Base-by-base conservation (phyloP, 92 coral and sea anemone genomes). In the Phenganax stokvisi region DNA sequence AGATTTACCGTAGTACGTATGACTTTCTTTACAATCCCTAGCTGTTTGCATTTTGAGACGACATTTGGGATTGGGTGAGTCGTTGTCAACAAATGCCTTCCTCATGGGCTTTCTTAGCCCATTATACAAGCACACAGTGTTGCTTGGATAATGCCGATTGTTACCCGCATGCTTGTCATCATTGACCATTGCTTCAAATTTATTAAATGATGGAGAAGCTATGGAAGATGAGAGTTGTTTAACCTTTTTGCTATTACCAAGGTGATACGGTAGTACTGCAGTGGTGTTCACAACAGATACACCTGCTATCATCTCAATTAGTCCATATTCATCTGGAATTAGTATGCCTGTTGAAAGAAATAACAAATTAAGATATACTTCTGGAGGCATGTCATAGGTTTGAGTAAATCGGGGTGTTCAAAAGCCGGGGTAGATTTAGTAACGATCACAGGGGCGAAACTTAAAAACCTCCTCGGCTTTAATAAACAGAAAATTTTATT, bases 111-210 rank as follows among this genome's bases (percentile, higher is more conserved):
- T 87, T 66, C 83, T 72, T 57, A 84, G 60, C 54, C 90, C 90
- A 56, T 80, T 72, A 28, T 62, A 80, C 31, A 85, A 82, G 65
- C 90, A 87, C 10, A 63, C 64, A 16, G 61, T 80, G 54, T 87
- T 81, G 0, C 58, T 81, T 3, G 90, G 90, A 72, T 79, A 87
- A 58, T 84, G 69, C 58, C 84, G 73, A 30, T 63, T 81, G 37
- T 20, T 56, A 7, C 63, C 25, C 70, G 60, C 80, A 17, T 44
- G 55, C 54, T 54, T 25, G n/a, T 57, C 73, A 56, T 75, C 80
- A 6, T 0, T 56, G 10, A 75, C 56, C 80, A 75, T 75, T 11
- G 80, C 61, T 29, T 56, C 80, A 56, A 68, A 68, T 11, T 1
- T 64, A 17, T 28, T 53, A 11, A 30, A 68, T 30, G 53, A 12